These are phyloP conservation scores for Malurus leucopterus DNA, from an alignment of 2,797 vertebrate species.

Conservation along the genomic window DNA sequence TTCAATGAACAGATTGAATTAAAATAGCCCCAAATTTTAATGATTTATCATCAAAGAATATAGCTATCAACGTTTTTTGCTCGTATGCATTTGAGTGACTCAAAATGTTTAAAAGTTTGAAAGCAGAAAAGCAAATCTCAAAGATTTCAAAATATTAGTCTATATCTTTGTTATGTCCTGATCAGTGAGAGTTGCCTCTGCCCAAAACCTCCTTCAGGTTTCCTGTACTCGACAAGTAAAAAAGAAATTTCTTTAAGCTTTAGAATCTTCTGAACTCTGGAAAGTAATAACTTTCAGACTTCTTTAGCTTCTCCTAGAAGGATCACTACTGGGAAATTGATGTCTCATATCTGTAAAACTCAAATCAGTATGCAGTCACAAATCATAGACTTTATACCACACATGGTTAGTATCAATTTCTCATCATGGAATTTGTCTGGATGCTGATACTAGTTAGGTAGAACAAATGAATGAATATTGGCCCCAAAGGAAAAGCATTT, in stretches of 20 bases:
- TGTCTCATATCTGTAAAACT: neutral
- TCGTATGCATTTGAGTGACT: neutral
- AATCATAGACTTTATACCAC: neutral
- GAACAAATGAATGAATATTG: constrained; percentile 23
- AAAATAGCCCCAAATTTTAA: neutral
- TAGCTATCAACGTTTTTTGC: neutral
- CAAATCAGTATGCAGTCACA: neutral
- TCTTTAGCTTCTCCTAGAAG: neutral
- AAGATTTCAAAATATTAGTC: neutral
- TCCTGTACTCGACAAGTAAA: neutral
- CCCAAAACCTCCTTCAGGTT: neutral
- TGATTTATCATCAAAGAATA: neutral
- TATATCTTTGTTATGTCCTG: neutral
- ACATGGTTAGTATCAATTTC: neutral
- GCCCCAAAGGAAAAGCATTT: constrained; percentile 15
- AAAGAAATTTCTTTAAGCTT: constrained; percentile 15
- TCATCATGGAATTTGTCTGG: neutral
- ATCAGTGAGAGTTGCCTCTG: neutral
- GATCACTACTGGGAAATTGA: neutral
- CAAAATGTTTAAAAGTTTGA: neutral
- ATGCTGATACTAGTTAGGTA: neutral
- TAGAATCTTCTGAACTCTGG: neutral
- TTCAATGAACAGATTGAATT: neutral
- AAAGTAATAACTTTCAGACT: neutral
- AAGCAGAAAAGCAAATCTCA: neutral